Conservation (phyloP, 2,797 vertebrate species). For the Petrocephalus schoutedeni region DNA sequence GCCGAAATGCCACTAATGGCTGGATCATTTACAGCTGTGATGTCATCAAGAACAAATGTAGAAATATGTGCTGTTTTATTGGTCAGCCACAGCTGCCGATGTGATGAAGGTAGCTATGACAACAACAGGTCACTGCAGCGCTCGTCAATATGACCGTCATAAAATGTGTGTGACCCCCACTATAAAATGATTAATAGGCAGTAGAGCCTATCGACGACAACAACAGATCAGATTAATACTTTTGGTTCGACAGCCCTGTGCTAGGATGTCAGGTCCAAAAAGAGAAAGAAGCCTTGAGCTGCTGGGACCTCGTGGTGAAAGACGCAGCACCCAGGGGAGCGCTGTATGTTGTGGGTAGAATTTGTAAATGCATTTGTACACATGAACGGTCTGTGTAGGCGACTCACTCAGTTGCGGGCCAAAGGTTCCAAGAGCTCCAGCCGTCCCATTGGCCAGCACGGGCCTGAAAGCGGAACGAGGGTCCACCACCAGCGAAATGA, state of each 20-base stretch:
- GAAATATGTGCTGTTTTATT: not conserved
- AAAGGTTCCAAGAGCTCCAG: not conserved
- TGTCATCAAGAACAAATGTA: not conserved
- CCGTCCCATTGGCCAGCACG: not conserved
- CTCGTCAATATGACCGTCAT: not conserved
- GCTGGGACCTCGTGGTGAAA: not conserved
- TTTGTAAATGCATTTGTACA: not conserved
- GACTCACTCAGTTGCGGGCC: not conserved
- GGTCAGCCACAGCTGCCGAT: not conserved
- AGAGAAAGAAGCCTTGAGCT: not conserved
- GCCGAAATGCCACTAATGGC: not conserved
- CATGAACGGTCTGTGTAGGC: not conserved
- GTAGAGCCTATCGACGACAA: not conserved
- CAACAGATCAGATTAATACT: not conserved
- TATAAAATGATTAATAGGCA: not conserved
- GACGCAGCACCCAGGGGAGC: not conserved
- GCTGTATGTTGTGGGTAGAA: not conserved
- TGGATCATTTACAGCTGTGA: slow-evolving; percentile 2
- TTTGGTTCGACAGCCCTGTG: not conserved
- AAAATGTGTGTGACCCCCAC: not conserved
- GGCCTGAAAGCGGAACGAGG: not conserved
- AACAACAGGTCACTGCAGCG: not conserved
- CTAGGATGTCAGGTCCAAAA: not conserved
- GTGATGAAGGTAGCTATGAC: not conserved
- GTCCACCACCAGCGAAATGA: not conserved